Evolutionary conservation across 2,888 invertebrate genomes (phyloP).

Genomic region (Athetis lepigone): DNA sequence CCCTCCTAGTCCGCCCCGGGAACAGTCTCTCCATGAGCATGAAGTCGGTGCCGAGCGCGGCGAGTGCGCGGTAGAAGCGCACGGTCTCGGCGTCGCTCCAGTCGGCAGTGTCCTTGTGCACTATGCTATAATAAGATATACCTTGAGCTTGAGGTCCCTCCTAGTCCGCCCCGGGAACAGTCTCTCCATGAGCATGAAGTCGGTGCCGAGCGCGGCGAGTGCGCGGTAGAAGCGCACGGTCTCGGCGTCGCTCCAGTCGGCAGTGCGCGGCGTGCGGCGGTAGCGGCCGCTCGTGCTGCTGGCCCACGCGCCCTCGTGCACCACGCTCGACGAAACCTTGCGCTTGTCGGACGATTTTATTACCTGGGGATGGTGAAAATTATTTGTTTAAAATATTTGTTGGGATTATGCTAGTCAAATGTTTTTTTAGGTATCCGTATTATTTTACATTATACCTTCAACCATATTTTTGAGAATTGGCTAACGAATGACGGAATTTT

Average conservation of each 20-base stretch:
- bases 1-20: too few species aligned
- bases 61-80: too few species aligned
- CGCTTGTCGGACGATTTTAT: conserved; percentile 93
- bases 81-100: too few species aligned
- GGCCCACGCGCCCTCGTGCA: conserved; percentile 91
- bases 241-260: conserved; percentile 94
- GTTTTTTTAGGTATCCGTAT: too few species aligned
- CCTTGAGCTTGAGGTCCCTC: conserved; percentile 96
- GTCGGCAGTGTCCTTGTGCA: too few species aligned
- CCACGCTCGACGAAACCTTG: conserved; percentile 91
- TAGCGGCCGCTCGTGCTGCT: conserved; percentile 91
- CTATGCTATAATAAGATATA: conserved; percentile 61
- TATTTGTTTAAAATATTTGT: neutral
- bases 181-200: conserved; percentile 97
- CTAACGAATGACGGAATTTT: too few species aligned
- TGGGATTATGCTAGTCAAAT: too few species aligned
- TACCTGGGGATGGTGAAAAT: conserved; percentile 76
- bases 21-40: too few species aligned
- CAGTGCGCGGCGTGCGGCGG: conserved; percentile 92
- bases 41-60: too few species aligned
- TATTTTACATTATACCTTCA: too few species aligned
- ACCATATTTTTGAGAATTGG: too few species aligned
- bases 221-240: conserved; percentile 98
- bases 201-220: conserved; percentile 96
- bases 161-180: conserved; percentile 95